Conservation (phyloP, 2,888 invertebrate genomes). For the Cryptocephalus moraei region DNA sequence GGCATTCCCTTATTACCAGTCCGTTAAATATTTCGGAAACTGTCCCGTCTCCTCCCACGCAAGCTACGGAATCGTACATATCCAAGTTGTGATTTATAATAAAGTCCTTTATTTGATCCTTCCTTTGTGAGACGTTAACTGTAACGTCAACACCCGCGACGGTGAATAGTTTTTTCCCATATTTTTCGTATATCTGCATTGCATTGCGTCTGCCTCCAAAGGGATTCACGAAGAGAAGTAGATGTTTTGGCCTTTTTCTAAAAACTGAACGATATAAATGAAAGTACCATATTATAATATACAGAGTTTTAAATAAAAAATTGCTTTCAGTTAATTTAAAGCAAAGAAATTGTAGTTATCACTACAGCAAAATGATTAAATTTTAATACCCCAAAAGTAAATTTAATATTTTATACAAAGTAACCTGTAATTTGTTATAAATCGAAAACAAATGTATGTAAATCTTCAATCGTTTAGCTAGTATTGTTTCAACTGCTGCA, state of each 20-base stretch:
- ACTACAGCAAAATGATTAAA: too few relatives aligned
- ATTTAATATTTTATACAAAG: neutral
- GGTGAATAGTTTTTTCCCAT: conserved; percentile 55
- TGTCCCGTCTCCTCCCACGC: conserved; percentile 82
- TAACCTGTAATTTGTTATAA: neutral
- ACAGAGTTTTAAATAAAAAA: too few relatives aligned
- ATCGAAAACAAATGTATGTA: too few relatives aligned
- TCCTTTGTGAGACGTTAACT: conserved; percentile 59
- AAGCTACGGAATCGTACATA: conserved; percentile 57
- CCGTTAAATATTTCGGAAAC: conserved; percentile 75
- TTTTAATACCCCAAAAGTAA: neutral
- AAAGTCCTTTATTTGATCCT: conserved; percentile 67
- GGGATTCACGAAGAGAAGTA: conserved; percentile 76
- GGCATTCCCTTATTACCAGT: conserved; percentile 48
- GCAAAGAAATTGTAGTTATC: too few relatives aligned
- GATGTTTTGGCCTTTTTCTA: conserved; percentile 52
- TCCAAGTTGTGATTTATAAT: conserved; percentile 48
- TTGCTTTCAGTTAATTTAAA: too few relatives aligned
- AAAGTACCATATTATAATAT: neutral
- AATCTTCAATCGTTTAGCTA: too few relatives aligned
- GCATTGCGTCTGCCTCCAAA: conserved; percentile 71
- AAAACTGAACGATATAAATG: conserved; percentile 34
- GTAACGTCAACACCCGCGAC: conserved; percentile 56
- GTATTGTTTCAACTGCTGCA: too few relatives aligned
- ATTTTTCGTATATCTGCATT: conserved; percentile 60